Percentiles rank a stretch among this genome's conserved stretches.
Evolutionary conservation across 1,140 invertebrate species (phyloP).

Genomic region (Lepidurus couesii): DNA sequence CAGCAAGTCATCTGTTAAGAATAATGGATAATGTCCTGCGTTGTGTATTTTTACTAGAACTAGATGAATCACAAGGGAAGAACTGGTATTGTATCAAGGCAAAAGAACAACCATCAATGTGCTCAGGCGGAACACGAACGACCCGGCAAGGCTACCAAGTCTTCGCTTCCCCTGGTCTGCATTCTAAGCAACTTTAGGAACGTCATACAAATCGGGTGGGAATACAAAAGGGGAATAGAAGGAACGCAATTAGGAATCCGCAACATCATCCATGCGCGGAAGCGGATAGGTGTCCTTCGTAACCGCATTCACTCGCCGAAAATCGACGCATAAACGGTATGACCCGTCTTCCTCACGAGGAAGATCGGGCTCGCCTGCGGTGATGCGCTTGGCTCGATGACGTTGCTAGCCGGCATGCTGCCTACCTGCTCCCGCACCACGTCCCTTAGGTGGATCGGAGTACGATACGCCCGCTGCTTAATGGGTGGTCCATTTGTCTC

Average conservation of each 20-base stretch:
- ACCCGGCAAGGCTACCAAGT: background rate
- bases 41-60: no score
- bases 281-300: conserved; percentile 47
- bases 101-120: background rate
- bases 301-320: conserved; percentile 42
- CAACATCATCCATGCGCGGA: conserved; percentile 44
- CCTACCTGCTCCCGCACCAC: background rate
- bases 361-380: conserved; percentile 42
- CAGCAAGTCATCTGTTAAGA: no score
- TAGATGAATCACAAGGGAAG: background rate
- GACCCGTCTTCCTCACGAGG: conserved; percentile 41
- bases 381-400: conserved; percentile 13
- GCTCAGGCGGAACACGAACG: background rate
- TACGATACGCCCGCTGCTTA: no score
- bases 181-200: background rate
- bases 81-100: background rate
- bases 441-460: background rate
- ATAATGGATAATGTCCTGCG: no score
- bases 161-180: background rate
- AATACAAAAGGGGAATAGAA: background rate
- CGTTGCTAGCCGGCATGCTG: conserved; percentile 20
- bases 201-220: background rate
- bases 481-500: no score
- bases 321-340: conserved; percentile 47
- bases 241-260: background rate